These are phyloP conservation scores for Campylomormyrus tamandua DNA, from an alignment of 2,113 vertebrate genomes.

Conservation along the genomic window DNA sequence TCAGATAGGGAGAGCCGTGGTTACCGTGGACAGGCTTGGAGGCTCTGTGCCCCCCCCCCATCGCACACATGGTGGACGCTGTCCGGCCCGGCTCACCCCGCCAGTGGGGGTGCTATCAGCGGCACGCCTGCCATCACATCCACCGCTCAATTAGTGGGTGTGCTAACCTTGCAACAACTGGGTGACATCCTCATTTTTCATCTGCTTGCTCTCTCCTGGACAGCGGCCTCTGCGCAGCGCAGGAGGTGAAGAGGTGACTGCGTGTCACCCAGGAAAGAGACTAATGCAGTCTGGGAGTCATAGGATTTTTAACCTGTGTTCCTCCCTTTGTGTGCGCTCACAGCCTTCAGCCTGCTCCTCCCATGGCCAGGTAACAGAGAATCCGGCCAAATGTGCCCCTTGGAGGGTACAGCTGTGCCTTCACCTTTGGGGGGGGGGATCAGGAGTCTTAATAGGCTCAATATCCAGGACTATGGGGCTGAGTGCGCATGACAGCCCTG, in stretches of 20 bases:
- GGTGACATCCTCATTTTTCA: slow-evolving; percentile 76
- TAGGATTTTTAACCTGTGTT: slow-evolving; percentile 57
- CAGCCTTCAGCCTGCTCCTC: slow-evolving; percentile 36
- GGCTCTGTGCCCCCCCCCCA: slow-evolving; percentile 40
- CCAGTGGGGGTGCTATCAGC: slow-evolving; percentile 20
- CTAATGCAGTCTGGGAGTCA: slow-evolving; percentile 53
- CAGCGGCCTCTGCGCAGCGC: slow-evolving; percentile 56
- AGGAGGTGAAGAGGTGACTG: slow-evolving; percentile 59
- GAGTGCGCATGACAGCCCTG: background rate
- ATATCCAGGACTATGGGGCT: background rate
- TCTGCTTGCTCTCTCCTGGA: slow-evolving; percentile 49
- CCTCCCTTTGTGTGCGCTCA: slow-evolving; percentile 27
- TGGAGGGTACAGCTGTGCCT: background rate
- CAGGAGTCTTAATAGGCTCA: background rate
- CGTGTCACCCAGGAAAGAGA: slow-evolving; percentile 50
- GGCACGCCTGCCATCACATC: slow-evolving; percentile 50
- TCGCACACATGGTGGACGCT: slow-evolving; percentile 42
- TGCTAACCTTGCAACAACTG: slow-evolving; percentile 85
- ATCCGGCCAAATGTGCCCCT: background rate
- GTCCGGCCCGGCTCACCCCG: slow-evolving; percentile 33
- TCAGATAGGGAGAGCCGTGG: background rate
- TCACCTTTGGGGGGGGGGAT: background rate
- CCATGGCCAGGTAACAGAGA: background rate
- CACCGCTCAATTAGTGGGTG: slow-evolving; percentile 72
- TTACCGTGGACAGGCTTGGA: background rate